These are phyloP conservation scores for Phocoena sinus DNA, from an alignment of 2,113 vertebrate genomes.

Conservation along the genomic window DNA sequence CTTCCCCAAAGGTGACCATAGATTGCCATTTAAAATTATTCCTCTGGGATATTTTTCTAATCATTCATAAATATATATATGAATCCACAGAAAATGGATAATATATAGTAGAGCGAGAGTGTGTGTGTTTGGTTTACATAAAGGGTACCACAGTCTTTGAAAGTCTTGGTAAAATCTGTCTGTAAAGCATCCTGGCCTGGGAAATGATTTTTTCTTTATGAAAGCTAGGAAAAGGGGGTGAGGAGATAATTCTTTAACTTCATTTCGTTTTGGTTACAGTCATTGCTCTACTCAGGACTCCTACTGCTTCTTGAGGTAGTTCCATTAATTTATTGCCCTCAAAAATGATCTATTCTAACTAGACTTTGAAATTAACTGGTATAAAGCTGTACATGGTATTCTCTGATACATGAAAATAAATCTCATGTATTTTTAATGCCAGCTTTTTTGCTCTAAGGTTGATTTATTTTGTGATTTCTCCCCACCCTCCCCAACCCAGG, in stretches of 20 bases:
- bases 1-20: neutral
- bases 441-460: neutral
- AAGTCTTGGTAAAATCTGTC: neutral
- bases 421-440: neutral
- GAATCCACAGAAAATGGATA: neutral
- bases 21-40: neutral
- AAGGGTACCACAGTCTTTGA: neutral
- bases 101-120: neutral
- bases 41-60: neutral
- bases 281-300: neutral
- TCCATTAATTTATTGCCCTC: neutral
- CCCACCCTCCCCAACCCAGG: fast-evolving
- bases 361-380: neutral
- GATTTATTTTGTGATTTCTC: neutral
- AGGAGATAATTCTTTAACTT: neutral
- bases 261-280: neutral
- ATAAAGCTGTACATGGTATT: neutral
- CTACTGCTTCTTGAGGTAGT: neutral
- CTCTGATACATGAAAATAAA: neutral
- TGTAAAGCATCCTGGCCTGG: neutral
- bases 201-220: neutral
- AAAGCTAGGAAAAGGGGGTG: neutral
- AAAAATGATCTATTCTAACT: neutral
- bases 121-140: neutral
- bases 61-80: neutral